phyloP scores from a whole-genome alignment of 2,113 vertebrate genomes.

The Chroicocephalus ridibundus region DNA sequence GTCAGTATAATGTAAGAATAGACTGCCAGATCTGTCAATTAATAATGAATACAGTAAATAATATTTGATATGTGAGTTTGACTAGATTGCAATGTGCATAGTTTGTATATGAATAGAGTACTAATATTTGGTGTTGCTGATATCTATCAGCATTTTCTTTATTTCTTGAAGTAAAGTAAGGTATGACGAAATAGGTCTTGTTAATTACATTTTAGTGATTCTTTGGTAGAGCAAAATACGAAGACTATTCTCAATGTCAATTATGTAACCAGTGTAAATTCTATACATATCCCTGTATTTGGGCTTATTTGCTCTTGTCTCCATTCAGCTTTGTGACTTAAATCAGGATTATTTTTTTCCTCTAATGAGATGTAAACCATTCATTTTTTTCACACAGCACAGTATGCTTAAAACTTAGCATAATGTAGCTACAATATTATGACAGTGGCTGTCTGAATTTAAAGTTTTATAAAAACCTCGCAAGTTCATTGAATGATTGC shows the following conservation, averaged over 20 bases:
- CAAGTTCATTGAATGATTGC: not conserved
- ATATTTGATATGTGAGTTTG: not conserved
- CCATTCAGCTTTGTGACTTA: not conserved
- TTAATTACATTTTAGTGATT: not conserved
- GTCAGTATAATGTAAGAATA: not conserved
- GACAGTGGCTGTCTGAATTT: constrained; percentile 40
- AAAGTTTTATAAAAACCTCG: not conserved
- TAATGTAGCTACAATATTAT: constrained; percentile 48
- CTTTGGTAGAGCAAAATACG: not conserved
- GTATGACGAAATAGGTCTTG: not conserved
- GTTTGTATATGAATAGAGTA: not conserved
- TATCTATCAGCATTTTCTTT: not conserved
- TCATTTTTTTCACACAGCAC: constrained; percentile 7
- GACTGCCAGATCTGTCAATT: not conserved
- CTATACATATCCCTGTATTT: not conserved
- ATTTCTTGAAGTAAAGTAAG: not conserved
- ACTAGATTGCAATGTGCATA: not conserved
- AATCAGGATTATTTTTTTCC: not conserved
- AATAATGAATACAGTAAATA: not conserved
- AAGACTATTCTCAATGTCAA: not conserved
- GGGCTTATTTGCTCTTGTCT: not conserved
- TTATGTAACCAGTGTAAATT: not conserved
- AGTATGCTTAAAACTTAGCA: constrained; percentile 16
- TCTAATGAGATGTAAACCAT: constrained; percentile 26
- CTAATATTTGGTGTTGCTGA: not conserved